Evolutionary conservation across 2,888 invertebrate species (phyloP).

Genomic region (Liodrosophila aerea): DNA sequence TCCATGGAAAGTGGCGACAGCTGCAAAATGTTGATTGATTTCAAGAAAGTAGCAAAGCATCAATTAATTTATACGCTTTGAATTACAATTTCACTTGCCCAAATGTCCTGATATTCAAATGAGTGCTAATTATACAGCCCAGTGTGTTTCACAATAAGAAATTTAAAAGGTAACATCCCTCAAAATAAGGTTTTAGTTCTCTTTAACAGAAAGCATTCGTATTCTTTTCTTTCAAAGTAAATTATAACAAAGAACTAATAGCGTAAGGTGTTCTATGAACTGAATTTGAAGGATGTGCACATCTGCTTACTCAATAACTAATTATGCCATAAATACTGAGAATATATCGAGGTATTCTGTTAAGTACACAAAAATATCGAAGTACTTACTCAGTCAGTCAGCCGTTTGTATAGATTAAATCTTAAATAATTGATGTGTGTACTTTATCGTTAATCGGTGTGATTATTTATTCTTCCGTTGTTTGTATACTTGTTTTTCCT

Average conservation of each 20-base stretch:
- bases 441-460: neutral
- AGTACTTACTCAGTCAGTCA: constrained; percentile 36
- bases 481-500: neutral
- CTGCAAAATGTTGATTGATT: constrained; percentile 46
- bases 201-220: too few relatives aligned
- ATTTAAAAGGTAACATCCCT: too few relatives aligned
- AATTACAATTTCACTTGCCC: too few relatives aligned
- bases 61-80: neutral
- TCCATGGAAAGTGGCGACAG: constrained; percentile 41
- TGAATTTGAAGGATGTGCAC: too few relatives aligned
- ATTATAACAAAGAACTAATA: too few relatives aligned
- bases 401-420: constrained; percentile 8
- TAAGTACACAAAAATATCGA: neutral
- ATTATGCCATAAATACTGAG: neutral
- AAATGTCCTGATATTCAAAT: too few relatives aligned
- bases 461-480: constrained; percentile 1
- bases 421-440: constrained; percentile 12
- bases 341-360: neutral
- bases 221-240: too few relatives aligned
- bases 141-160: too few relatives aligned
- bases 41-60: constrained; percentile 6
- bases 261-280: too few relatives aligned
- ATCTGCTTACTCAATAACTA: neutral
- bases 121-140: too few relatives aligned
- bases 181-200: too few relatives aligned